These are phyloP conservation scores for Clarias laeviceps DNA, from an alignment of 2,797 vertebrate species.

Conservation along the genomic window DNA sequence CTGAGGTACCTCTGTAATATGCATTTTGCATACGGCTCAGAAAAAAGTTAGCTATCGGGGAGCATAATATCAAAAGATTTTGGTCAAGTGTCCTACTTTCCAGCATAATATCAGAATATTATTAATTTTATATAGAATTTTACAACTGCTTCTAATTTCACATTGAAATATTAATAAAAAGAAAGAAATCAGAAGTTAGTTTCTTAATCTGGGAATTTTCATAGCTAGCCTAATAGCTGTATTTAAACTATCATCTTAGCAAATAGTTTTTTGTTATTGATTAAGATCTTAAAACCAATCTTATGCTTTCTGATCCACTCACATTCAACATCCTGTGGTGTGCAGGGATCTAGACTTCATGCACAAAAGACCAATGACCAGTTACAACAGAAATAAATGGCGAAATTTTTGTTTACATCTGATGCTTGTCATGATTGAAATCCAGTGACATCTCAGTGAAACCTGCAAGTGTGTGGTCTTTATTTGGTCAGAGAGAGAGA, in stretches of 20 bases:
- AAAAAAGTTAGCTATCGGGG: not conserved
- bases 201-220: not conserved
- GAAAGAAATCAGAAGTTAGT: not conserved
- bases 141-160: not conserved
- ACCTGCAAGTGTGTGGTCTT: constrained; percentile 1
- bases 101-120: not conserved
- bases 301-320: not conserved
- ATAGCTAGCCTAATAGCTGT: not conserved
- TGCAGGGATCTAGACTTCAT: not conserved
- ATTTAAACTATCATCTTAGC: not conserved
- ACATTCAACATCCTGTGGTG: not conserved
- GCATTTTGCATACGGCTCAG: no score
- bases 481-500: not conserved
- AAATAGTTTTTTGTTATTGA: not conserved
- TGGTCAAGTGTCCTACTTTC: not conserved
- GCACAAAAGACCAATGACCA: not conserved
- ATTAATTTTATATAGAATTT: not conserved
- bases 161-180: no score
- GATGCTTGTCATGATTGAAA: not conserved
- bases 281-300: not conserved
- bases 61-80: not conserved
- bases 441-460: not conserved
- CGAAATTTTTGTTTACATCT: not conserved
- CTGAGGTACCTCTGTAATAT: no score
- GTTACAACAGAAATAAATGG: not conserved